Base-by-base conservation (phyloP, 1,140 invertebrate species). In the Megathymus violae region DNA sequence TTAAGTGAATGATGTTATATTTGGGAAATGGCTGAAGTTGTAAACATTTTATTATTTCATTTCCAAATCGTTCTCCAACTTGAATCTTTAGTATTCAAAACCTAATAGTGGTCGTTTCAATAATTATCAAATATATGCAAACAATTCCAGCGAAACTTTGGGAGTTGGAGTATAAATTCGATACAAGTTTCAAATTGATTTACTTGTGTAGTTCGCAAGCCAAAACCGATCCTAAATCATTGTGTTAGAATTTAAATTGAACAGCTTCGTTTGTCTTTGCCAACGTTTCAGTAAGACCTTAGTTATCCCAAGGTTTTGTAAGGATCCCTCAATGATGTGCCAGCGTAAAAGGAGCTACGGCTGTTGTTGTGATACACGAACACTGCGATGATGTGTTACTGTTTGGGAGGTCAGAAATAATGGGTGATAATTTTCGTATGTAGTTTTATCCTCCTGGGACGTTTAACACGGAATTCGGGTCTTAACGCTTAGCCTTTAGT, bases 391-490 rank as follows among this genome's bases (percentile, higher is more conserved):
- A 70, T 69, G 40, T 58, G 13, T 22, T 38, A 40, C 50, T 52
- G 27, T 62, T 52, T 31, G 41, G 74, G 60, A 63, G 83, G 74
- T 79, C 83, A 85, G 68, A 71, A 54, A 61, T 80, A 67, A 79
- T 69, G 74, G 76, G 82, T 83, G 80, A 81, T 85, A 85, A 85
- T 79, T 74, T 84, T 77, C 64, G 67, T 68, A 61, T 50, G 62
- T 75, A 60, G 70, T 62, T 71, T 72, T 77, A 79, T 77, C 82
- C 85, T 75, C 65, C 13, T 48, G 76, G 82, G 78, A 71, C 84
- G 69, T 86, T 88, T 86, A 86, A 85, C 83, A 84, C 67, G 69
- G 78, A 80, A 79, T 85, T 85, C 69, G 80, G 81, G 77, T 80
- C 80, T 85, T 83, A 83, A 79, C 73, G 82, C 76, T 86, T 76